Percentiles rank a stretch among this genome's conserved stretches.
phyloP scores from a whole-genome alignment of 64 coral and sea anemone genomes.

The Porites lutea region DNA sequence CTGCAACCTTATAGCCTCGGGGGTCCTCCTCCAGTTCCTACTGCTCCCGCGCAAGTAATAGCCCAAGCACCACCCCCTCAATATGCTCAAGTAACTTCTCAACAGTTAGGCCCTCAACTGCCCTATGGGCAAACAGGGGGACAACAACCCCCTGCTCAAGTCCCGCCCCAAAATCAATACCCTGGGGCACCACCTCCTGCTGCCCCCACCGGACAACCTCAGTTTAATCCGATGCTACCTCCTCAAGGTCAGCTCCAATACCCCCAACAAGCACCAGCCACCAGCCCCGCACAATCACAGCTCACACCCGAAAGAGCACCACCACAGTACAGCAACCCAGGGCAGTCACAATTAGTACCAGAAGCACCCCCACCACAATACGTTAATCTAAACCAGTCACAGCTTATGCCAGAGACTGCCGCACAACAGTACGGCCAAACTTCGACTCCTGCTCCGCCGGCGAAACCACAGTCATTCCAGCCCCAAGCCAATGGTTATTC shows the following conservation, averaged over 20 bases:
- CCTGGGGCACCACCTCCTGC: background rate
- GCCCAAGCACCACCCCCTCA: constrained; percentile 54
- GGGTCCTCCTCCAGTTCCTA: constrained; percentile 28
- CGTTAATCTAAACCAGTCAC: background rate
- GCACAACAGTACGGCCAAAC: background rate
- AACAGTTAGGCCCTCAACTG: constrained; percentile 14
- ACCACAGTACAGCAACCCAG: constrained; percentile 1
- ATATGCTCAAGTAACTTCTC: constrained; percentile 67
- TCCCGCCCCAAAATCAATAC: background rate
- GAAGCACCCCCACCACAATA: background rate
- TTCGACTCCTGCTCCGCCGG: background rate
- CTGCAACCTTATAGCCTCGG: constrained; percentile 16
- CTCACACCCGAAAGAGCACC: constrained; percentile 1
- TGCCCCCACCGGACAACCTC: background rate
- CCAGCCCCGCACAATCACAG: background rate
- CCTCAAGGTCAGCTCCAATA: constrained; percentile 28
- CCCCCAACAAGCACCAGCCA: constrained; percentile 18
- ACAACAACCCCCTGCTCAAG: constrained; percentile 45
- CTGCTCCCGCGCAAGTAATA: constrained; percentile 33
- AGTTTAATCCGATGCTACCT: constrained; percentile 20
- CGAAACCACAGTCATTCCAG: constrained; percentile 9
- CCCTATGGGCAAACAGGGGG: constrained; percentile 6
- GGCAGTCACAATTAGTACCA: background rate
- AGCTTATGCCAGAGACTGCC: background rate
- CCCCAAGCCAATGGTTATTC: constrained; percentile 41